Base-by-base conservation (phyloP, 2,797 vertebrate genomes). In the Threskiornis aethiopicus region DNA sequence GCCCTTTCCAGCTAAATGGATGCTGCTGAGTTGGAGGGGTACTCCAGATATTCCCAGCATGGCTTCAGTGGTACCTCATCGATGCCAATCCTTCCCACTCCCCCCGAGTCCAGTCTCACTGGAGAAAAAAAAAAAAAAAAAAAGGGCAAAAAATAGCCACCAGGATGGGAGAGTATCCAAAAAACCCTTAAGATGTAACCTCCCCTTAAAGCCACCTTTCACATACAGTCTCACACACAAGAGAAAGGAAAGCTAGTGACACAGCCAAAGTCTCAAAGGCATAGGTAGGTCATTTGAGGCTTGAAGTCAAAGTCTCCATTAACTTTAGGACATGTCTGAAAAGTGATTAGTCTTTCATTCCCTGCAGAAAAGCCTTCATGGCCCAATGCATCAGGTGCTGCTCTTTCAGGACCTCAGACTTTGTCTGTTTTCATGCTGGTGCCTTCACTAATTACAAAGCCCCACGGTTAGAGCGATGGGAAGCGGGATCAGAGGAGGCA, bases 391-490 rank as follows among this genome's bases (percentile, higher is more conserved):
- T 20, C 84, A 66, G 64, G 81, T 62, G 24, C 64, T 76, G 64
- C 57, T 87, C 70, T 69, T 83, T 20, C 17, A 67, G 52, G n/a
- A 70, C 16, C 39, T 84, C 84, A 71, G 67, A 35, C 7, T 52
- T 20, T 29, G 47, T 31, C 24, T 8, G 12, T 73, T 39, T 19
- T 58, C 13, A 16, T 17, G 75, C 64, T 41, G 62, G 39, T 84
- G 88, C 35, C 47, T 61, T 76, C 61, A 33, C 35, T 70, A 52
- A 25, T 3, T 37, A 35, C 81, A 44, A 71, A 92, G 52, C 29
- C 37, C 61, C 37, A 25, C 0, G 0, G 25, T 6, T n/a, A 75
- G 81, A 71, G 42, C 0, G 4, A 51, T 42, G 51, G 73, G 77
- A 25, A 0, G 0, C 0, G 8, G 69, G 64, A 64, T 46, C 42